A percentile compares a stretch with the other conserved stretches of the same genome.
Conservation (phyloP, 2,888 invertebrate genomes). For the Clitarchus hookeri region DNA sequence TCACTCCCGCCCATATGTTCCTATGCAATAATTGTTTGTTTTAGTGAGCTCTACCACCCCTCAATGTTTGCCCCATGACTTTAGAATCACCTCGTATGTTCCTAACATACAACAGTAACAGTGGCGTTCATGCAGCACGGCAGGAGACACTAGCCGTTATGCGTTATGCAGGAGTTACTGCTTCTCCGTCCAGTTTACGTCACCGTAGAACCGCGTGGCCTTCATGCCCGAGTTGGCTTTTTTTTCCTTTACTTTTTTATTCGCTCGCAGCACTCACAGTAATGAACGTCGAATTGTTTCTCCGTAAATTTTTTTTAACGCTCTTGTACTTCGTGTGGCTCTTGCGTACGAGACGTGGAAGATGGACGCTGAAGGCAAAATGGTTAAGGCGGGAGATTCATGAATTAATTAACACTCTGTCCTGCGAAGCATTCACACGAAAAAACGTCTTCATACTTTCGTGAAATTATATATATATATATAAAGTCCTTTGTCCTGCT, state of each 20-base stretch:
- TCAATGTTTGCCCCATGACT: no score
- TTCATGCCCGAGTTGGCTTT: background rate
- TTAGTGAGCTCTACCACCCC: no score
- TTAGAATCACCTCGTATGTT: no score
- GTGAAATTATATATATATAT: no score
- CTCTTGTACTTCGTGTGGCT: background rate
- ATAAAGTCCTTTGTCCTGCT: background rate
- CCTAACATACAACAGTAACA: no score
- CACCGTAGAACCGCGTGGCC: background rate
- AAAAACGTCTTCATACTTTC: background rate
- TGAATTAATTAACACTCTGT: background rate
- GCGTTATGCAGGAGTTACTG: background rate
- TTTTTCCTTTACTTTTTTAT: background rate
- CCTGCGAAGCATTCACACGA: background rate
- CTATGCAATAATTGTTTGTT: no score
- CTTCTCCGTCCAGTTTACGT: background rate
- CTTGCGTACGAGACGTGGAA: background rate
- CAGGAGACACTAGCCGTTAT: background rate
- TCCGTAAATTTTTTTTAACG: background rate
- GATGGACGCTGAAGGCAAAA: background rate
- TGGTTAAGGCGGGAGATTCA: background rate
- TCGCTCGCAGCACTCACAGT: background rate
- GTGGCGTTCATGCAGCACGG: background rate
- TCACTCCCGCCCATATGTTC: no score
- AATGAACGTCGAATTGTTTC: background rate